Conservation (phyloP, 2,113 vertebrate genomes). For the Petroica traversi region DNA sequence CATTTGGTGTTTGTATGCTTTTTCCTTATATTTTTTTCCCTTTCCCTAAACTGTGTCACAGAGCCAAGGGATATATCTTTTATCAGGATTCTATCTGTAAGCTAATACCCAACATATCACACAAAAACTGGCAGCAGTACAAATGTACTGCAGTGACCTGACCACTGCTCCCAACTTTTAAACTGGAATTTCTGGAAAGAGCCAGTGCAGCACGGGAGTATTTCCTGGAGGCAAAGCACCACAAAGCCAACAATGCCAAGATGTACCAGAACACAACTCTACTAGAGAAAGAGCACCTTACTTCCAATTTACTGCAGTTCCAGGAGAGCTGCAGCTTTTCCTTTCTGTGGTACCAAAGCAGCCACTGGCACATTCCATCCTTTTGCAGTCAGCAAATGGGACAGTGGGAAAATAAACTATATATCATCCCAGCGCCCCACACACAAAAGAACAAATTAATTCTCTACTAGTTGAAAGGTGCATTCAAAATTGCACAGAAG, state of each 20-base stretch:
- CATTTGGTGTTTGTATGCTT: background rate
- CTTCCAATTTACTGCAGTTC: background rate
- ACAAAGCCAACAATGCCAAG: background rate
- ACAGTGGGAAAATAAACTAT: background rate
- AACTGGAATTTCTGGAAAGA: background rate
- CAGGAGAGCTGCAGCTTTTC: background rate
- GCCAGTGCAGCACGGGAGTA: accelerated
- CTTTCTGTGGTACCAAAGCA: background rate
- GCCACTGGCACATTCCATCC: background rate
- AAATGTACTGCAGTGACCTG: background rate
- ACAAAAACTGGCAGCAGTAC: background rate
- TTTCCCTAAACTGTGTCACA: background rate
- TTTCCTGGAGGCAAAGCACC: background rate
- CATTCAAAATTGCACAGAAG: background rate
- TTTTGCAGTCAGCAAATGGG: background rate
- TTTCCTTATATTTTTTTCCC: accelerated
- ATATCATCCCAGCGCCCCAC: background rate
- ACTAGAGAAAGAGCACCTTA: background rate
- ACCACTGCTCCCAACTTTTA: background rate
- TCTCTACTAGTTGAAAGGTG: background rate
- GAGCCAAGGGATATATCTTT: background rate
- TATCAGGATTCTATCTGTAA: background rate
- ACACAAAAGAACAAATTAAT: background rate
- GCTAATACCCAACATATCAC: background rate
- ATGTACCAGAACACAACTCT: background rate